Conservation (phyloP, 2,888 invertebrate species). For the Drosophila lutescens region DNA sequence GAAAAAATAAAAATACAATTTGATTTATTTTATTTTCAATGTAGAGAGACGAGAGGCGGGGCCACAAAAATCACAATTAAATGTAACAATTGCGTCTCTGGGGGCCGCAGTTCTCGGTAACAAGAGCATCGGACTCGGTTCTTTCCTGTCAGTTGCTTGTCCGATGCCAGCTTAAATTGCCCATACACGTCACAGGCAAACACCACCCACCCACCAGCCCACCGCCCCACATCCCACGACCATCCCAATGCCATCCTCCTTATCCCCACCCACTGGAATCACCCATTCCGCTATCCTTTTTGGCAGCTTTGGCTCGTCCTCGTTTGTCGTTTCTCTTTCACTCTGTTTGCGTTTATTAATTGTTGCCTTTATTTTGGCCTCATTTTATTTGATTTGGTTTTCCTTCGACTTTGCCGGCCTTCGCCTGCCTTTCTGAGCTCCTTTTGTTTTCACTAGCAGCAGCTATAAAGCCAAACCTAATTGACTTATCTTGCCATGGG, state of each 20-base stretch:
- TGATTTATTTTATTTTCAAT: constrained; percentile 5
- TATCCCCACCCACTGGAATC: constrained; percentile 1
- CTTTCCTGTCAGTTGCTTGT: constrained; percentile 71
- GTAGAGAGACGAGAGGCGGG: constrained; percentile 23
- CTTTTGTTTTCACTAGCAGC: constrained; percentile 61
- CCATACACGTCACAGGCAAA: constrained; percentile 72
- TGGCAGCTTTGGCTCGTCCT: constrained; percentile 53
- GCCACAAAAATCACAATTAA: constrained; percentile 77
- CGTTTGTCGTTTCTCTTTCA: constrained; percentile 46
- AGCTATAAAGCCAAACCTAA: constrained; percentile 81
- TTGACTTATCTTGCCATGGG: constrained; percentile 79
- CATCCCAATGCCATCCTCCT: constrained; percentile 3
- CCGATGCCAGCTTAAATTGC: constrained; percentile 80
- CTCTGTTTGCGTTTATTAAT: constrained; percentile 78
- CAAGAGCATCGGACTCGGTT: constrained; percentile 34
- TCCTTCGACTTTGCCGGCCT: constrained; percentile 30
- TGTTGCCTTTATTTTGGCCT: constrained; percentile 80
- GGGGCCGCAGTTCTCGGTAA: constrained; percentile 58
- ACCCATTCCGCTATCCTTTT: constrained; percentile 20
- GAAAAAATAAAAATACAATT: no score
- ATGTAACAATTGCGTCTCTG: constrained; percentile 79
- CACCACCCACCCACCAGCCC: constrained; percentile 4
- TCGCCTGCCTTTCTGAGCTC: constrained; percentile 58
- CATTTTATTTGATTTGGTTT: constrained; percentile 80
- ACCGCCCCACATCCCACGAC: constrained; percentile 1